Evolutionary conservation across 1,140 invertebrate genomes (phyloP), one percentile per base, ranked within the genome.

Genomic region (Venustaconcha ellipsiformis): DNA sequence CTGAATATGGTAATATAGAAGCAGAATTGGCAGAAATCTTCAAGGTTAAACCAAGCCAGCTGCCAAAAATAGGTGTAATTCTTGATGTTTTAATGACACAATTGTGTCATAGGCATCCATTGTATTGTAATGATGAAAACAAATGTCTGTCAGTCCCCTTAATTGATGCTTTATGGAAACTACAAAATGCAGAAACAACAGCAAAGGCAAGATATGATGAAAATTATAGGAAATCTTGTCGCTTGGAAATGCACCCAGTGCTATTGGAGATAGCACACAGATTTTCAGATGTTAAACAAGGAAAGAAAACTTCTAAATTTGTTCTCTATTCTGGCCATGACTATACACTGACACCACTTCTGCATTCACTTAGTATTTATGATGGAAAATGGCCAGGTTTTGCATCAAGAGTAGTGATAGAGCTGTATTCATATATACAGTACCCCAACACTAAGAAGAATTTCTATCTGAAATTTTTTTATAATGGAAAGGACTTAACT

Each of bases 271-370:
- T 91, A 23, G 72, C 83, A 37, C 92, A 94, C 73, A 93, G 95
- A 78, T 93, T 97, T 14, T 92, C 93, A 26, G 92, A 1, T 86
- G 95, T 14, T 94, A 95, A 84, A 92, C 93, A 0, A 95, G 94
- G 92, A 92, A 92, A 94, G 94, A 89, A 94, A 94, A 70, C 94
- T 94, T 72, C 93, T 76, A 94, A 93, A 84, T 92, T 97, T 72
- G 93, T 96, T 13, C 79, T 97, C 0, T 98, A 96, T 87, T 97
- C 96, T 0, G 96, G 95, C 0, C 97, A 98, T 85, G 96, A 97
- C 87, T 94, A 94, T 82, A 97, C 96, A 0, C 81, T 97, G 26
- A 94, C 96, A 81, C 95, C 95, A 81, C 88, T 98, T 5, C 92
- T 94, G 4, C 92, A 94, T 11, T 94, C 95, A 1, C 85, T 98